Percentiles rank a stretch among this genome's conserved stretches.
Conservation (phyloP, 1,140 invertebrate genomes). For the Macrostomum lignano region DNA sequence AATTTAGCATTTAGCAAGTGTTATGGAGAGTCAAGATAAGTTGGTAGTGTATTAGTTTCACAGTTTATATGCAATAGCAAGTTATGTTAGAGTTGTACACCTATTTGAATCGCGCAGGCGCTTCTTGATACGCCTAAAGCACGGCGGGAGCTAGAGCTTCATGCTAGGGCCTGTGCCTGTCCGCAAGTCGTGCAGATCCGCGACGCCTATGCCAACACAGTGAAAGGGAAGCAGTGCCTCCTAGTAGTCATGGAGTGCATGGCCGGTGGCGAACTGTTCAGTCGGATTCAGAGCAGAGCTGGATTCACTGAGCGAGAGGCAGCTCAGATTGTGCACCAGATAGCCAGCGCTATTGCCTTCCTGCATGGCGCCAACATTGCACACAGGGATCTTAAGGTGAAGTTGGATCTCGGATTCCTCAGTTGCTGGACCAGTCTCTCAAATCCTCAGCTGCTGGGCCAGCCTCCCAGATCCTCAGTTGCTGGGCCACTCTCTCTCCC, state of each 20-base stretch:
- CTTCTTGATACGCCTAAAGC: conserved; percentile 66
- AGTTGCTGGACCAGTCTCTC: too few relatives aligned
- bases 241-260: conserved; percentile 92
- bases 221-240: conserved; percentile 43
- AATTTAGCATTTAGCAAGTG: too few relatives aligned
- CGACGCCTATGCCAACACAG: conserved; percentile 86
- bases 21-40: too few relatives aligned
- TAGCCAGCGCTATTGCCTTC: conserved; percentile 72
- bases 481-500: too few relatives aligned
- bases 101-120: too few relatives aligned
- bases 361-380: conserved; percentile 80
- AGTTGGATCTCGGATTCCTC: too few relatives aligned
- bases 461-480: too few relatives aligned
- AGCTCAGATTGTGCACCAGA: conserved; percentile 70
- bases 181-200: conserved; percentile 66
- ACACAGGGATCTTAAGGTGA: conserved; percentile 69
- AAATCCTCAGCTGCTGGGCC: too few relatives aligned
- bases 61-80: too few relatives aligned
- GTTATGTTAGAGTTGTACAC: too few relatives aligned
- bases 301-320: conserved; percentile 80
- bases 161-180: conserved; percentile 56
- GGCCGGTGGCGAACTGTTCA: conserved; percentile 83
- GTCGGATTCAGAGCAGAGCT: conserved; percentile 68
- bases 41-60: too few relatives aligned
- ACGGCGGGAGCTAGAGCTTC: conserved; percentile 66